A percentile compares a stretch with the other conserved stretches of the same genome.
phyloP scores from a whole-genome alignment of 2,888 invertebrate genomes.

The Loripinus fragilis region DNA sequence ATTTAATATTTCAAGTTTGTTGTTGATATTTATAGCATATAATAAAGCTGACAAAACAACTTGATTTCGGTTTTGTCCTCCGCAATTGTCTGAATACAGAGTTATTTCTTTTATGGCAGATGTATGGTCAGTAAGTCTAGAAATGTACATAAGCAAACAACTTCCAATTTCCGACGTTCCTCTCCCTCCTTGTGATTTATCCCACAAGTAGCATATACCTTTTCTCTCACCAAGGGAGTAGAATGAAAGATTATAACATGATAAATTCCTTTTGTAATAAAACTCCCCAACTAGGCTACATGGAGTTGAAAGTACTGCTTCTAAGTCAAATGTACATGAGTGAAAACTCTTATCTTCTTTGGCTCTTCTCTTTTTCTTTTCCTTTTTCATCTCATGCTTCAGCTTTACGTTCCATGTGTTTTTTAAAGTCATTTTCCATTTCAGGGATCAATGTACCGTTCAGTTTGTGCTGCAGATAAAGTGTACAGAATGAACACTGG shows the following conservation, averaged over 20 bases:
- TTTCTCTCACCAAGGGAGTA: slow-evolving; percentile 28
- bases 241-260: slow-evolving; percentile 38
- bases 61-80: slow-evolving; percentile 51
- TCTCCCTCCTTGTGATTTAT: slow-evolving; percentile 31
- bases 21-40: slow-evolving; percentile 10
- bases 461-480: background rate
- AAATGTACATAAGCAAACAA: background rate
- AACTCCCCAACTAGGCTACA: slow-evolving; percentile 42
- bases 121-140: slow-evolving; percentile 1
- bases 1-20: slow-evolving; percentile 16
- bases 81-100: slow-evolving; percentile 37
- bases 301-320: slow-evolving; percentile 33
- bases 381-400: slow-evolving; percentile 9
- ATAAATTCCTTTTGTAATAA: slow-evolving; percentile 43
- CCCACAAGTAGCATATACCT: slow-evolving; percentile 37
- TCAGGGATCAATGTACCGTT: background rate
- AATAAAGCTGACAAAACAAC: slow-evolving; percentile 34
- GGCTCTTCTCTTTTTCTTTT: slow-evolving; percentile 12
- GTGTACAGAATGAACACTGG: slow-evolving; percentile 44
- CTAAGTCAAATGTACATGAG: slow-evolving; percentile 34
- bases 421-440: background rate
- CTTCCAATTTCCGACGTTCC: slow-evolving; percentile 38
- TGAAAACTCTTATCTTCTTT: slow-evolving; percentile 17
- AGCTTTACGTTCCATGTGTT: background rate
- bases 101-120: slow-evolving; percentile 18